Percentiles rank a stretch among this genome's conserved stretches.
Evolutionary conservation across 2,113 vertebrate genomes (phyloP).

Genomic region (Tauraco erythrolophus): DNA sequence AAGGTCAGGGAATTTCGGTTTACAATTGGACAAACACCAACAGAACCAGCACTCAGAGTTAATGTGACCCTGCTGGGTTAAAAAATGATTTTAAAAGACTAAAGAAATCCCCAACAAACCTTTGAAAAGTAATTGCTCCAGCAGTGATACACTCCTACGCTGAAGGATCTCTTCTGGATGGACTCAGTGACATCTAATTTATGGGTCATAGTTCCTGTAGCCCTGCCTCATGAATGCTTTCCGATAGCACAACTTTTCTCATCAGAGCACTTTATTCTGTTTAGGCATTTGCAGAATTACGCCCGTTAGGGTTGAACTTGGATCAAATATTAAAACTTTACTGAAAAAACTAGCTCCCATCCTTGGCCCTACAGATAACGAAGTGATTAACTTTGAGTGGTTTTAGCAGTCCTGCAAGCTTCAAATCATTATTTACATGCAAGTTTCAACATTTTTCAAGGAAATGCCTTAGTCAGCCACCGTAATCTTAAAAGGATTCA

Average conservation of each 20-base stretch:
- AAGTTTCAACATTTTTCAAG: neutral
- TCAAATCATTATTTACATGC: neutral
- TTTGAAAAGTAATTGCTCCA: slow-evolving; percentile 59
- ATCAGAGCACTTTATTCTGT: neutral
- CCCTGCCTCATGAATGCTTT: neutral
- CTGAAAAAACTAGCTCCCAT: neutral
- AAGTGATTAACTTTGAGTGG: neutral
- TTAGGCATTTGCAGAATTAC: neutral
- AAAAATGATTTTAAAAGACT: slow-evolving; percentile 11
- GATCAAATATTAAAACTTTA: neutral
- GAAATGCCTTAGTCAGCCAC: neutral
- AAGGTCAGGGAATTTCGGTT: slow-evolving; percentile 52
- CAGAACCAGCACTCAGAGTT: slow-evolving; percentile 26
- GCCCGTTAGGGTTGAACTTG: neutral
- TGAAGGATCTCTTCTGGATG: slow-evolving; percentile 47
- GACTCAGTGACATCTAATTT: slow-evolving; percentile 25
- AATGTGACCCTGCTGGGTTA: slow-evolving; percentile 53
- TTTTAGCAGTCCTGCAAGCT: neutral
- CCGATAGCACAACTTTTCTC: neutral
- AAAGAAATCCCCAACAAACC: neutral
- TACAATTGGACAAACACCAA: slow-evolving; percentile 25
- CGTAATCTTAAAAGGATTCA: neutral
- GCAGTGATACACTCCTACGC: slow-evolving; percentile 13
- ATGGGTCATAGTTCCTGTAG: neutral
- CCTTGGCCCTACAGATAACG: neutral